These are phyloP conservation scores for Corydoras sp. DNA, from an alignment of 2,113 vertebrate genomes.

Conservation along the genomic window DNA sequence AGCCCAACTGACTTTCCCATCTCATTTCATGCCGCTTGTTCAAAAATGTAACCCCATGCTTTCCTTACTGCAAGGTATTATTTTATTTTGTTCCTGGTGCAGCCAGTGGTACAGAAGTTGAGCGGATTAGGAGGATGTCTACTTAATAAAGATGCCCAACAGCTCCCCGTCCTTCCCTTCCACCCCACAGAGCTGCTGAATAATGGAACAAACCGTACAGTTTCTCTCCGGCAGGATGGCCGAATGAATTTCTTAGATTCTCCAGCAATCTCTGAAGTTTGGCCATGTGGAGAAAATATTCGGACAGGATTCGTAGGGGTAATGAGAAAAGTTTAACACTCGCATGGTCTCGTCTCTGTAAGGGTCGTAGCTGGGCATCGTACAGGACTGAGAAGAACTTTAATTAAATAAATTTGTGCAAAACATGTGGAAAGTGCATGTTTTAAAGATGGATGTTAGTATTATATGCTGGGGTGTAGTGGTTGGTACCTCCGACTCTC, in stretches of 20 bases:
- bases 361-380: no score
- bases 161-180: not conserved
- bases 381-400: no score
- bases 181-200: slow-evolving; percentile 4
- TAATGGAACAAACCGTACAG: not conserved
- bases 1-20: no score
- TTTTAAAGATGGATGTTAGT: no score
- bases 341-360: not conserved
- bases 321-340: slow-evolving; percentile 6
- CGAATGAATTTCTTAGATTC: slow-evolving; percentile 10
- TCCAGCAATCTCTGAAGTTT: slow-evolving; percentile 2
- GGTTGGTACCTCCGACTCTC: no score
- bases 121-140: not conserved
- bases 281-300: slow-evolving; percentile 14
- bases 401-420: no score
- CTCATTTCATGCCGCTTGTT: no score
- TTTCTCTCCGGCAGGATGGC: not conserved
- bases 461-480: no score
- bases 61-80: not conserved
- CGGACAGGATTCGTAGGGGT: slow-evolving; percentile 29
- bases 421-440: no score
- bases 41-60: no score
- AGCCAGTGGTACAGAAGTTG: not conserved
- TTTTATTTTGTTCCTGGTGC: not conserved
- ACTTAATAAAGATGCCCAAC: not conserved